Evolutionary conservation across 2,888 invertebrate genomes (phyloP), one percentile per base, ranked within the genome.

Genomic region (Cantharis rustica): DNA sequence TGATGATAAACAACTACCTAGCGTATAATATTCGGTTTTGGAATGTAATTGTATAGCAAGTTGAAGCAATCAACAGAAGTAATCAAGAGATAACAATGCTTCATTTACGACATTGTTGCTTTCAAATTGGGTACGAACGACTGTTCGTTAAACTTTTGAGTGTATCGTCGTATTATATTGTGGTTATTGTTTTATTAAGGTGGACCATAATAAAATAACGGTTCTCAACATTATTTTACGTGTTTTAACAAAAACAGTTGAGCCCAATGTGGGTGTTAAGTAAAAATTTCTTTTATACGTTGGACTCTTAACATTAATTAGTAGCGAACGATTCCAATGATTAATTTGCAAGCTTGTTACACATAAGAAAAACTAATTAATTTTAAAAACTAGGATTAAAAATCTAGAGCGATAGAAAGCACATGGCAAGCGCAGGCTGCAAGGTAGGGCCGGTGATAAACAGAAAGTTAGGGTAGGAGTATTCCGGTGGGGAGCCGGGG

Each of bases 351-450:
- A 47, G 47, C 9, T 47, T 27, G n/a, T 47, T 47, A n/a, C 47
- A 47, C 47, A 47, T n/a, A 47, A n/a, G 47, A 47, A 47, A 47
- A 47, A n/a, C 47, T 47, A 47, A 47, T 47, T 47, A 47, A 47
- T 47, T 47, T 47, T 47, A 47, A 47, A 47, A 47, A 47, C 47
- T 71, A 47, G 72, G 74, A 75, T 75, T 78, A 74, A 64, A 76
- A 78, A 72, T 47, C 72, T 70, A 71, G 77, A 75, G 79, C 80
- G 78, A 73, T 13, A 72, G 70, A 73, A 79, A 76, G 80, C 81
- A 81, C 81, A 82, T 81, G 82, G 80, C 72, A 77, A 80, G 79
- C 79, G 79, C 80, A 81, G 79, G 81, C 81, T 80, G 81, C 78
- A 75, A 80, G 79, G 79, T 78, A 78, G 78, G 79, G 78, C 79